Base-by-base conservation (phyloP, 2,888 invertebrate species). In the Cylloceria caligata region DNA sequence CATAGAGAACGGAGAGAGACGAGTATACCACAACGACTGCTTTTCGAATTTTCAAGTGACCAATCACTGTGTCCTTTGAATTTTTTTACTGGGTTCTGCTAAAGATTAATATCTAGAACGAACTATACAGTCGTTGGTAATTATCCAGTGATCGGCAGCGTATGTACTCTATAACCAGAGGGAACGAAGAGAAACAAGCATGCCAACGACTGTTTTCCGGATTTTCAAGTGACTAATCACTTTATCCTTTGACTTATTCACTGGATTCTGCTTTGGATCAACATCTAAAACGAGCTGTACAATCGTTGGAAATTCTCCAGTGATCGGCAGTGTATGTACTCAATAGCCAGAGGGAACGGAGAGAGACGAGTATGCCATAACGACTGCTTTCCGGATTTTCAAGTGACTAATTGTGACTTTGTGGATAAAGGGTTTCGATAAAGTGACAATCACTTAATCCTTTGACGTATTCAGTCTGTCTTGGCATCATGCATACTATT, bases 201-300 rank as follows among this genome's bases (percentile, higher is more conserved):
- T 55, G 13, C 24, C 27, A 24, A n/a, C 16, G 27, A 57, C 55
- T 57, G n/a, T n/a, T n/a, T n/a, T n/a, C n/a, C n/a, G n/a, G n/a
- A n/a, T n/a, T 52, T 24, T 52, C 24, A 24, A 5, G 13, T 27
- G 27, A 27, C 55, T 11, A 55, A 55, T 55, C 24, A 27, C 55
- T 55, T 5, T 55, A 47, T 16, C 9, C 42, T 4, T 21, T 9
- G n/a, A n/a, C n/a, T n/a, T n/a, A n/a, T n/a, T n/a, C n/a, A n/a
- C n/a, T 42, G n/a, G n/a, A n/a, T n/a, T n/a, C n/a, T 7, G 30
- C 65, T 45, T 47, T 24, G 45, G 67, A 55, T 67, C 62, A 36
- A 34, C 39, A 69, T 36, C 7, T n/a, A 16, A 0, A 5, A 27
- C n/a, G 16, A 13, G 16, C 7, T n/a, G 24, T 30, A 30, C 57